Base-by-base conservation (phyloP, 2,888 invertebrate species). In the Bombyx huttoni region DNA sequence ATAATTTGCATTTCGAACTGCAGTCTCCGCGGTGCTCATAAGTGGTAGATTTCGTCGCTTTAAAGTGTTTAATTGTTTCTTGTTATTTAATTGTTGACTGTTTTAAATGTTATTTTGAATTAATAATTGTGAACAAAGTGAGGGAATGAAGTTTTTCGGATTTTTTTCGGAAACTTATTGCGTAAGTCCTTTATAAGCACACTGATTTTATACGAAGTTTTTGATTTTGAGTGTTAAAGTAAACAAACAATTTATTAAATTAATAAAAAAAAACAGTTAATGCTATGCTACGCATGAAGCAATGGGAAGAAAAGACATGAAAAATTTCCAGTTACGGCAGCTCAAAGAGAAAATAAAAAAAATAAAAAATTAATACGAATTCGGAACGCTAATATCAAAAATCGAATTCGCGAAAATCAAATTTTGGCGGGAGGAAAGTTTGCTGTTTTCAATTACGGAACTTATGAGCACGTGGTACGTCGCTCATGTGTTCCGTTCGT, bases 401-500 rank as follows among this genome's bases (percentile, higher is more conserved):
- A 33, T 12, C 7, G 8, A 34, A 46, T 10, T 12, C n/a, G 14
- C 33, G 7, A 46, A 49, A 12, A 45, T 34, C 13, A 33, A 49
- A 24, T 33, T 49, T 53, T 47, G 48, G 53, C 51, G 47, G 73
- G 74, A 61, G 66, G 77, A 83, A 85, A 84, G 81, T 85, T 85
- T 72, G 60, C 60, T 68, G 68, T 73, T 67, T 57, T 58, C 61
- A 61, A 53, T 56, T 40, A 24, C 64, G 79, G 80, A 87, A 86
- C 87, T 88, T 81, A 87, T 87, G 65, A 88, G 87, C 87, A 88
- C 84, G 85, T 86, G 86, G 77, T 61, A 57, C 64, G 77, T 84
- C 87, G 85, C 87, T 88, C 69, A 86, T 86, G 77, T 83, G 85
- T 70, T 64, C 74, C 73, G 65, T 62, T 68, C 63, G 63, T 7